Percentiles rank a stretch among this genome's conserved stretches.
Evolutionary conservation across 1,140 invertebrate genomes (phyloP).

Genomic region (Dinothrombium tinctorium): DNA sequence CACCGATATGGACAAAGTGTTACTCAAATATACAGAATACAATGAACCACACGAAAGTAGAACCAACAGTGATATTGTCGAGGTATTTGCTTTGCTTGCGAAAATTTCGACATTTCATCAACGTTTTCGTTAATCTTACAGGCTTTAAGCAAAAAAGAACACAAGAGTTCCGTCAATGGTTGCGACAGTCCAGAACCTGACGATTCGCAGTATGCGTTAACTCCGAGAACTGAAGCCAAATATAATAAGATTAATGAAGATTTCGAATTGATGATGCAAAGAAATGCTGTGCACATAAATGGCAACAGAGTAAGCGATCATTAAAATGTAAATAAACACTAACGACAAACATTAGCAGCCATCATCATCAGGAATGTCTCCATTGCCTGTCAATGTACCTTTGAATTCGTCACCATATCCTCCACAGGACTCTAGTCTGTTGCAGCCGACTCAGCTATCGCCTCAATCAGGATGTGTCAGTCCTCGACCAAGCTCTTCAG

Average conservation of each 20-base stretch:
- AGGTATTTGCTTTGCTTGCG: too few relatives aligned
- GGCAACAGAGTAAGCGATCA: constrained; percentile 12
- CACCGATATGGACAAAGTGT: constrained; percentile 98
- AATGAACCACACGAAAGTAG: constrained; percentile 98
- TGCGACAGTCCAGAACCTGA: constrained; percentile 78
- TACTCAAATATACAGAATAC: constrained; percentile 99
- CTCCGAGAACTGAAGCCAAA: constrained; percentile 75
- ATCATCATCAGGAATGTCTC: constrained; percentile 7
- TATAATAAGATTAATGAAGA: constrained; percentile 90
- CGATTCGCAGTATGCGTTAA: constrained; percentile 53
- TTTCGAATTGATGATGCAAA: constrained; percentile 85
- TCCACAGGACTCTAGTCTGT: constrained; percentile 37
- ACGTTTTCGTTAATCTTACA: too few relatives aligned
- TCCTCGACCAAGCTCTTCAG: constrained; percentile 75
- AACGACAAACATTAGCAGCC: not conserved
- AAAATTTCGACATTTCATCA: too few relatives aligned
- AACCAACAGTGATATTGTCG: constrained; percentile 99
- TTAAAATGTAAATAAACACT: too few relatives aligned
- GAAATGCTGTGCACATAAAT: constrained; percentile 20
- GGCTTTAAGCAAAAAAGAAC: constrained; percentile 17
- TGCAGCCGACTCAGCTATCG: constrained; percentile 80
- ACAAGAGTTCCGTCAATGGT: constrained; percentile 82
- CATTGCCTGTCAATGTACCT: constrained; percentile 5
- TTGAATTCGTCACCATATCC: constrained; percentile 10
- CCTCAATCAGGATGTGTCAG: constrained; percentile 58